Evolutionary conservation across 2,888 invertebrate species (phyloP), one percentile per base, ranked within the genome.

Genomic region (Acronicta aceris): DNA sequence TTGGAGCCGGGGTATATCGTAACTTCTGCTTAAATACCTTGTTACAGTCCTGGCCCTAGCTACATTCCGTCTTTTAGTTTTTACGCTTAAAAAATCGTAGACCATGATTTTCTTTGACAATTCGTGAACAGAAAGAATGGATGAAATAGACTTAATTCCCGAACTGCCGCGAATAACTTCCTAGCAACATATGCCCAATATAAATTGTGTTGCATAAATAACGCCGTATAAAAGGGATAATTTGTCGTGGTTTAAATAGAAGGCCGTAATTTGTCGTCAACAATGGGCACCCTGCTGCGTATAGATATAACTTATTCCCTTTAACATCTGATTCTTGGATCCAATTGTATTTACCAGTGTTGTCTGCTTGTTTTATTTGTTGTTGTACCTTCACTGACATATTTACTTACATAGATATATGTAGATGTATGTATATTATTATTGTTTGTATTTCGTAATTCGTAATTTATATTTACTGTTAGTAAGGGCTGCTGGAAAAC

Each of bases 11-110:
- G 84, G 83, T 81, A 78, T 84, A 83, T 88, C 90, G 91, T 92
- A 91, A 91, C 89, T 92, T 87, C 85, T 89, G 81, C 90, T 91
- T 92, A 91, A 90, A 91, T 89, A 89, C 89, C 89, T 89, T 89
- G 90, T 87, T 87, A 88, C 84, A 83, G 78, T 79, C 76, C 78
- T 79, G 74, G 77, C 76, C 80, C 71, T 74, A 71, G 78, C 79
- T 77, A 81, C 81, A 81, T 81, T 80, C 78, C 71, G 69, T 74
- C 74, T 77, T 82, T 60, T 80, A 64, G 78, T 71, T 81, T 72
- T 78, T 75, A 71, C 74, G 68, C 65, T 77, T 52, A 79, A 82
- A 83, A 83, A 82, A 79, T 58, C 68, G 67, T 79, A 78, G 75
- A 80, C 73, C 70, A 76, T 74, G 77, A 71, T 73, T 81, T 76